These are phyloP conservation scores for Brachystomella parvula DNA, from an alignment of 1,140 invertebrate species.

Conservation along the genomic window DNA sequence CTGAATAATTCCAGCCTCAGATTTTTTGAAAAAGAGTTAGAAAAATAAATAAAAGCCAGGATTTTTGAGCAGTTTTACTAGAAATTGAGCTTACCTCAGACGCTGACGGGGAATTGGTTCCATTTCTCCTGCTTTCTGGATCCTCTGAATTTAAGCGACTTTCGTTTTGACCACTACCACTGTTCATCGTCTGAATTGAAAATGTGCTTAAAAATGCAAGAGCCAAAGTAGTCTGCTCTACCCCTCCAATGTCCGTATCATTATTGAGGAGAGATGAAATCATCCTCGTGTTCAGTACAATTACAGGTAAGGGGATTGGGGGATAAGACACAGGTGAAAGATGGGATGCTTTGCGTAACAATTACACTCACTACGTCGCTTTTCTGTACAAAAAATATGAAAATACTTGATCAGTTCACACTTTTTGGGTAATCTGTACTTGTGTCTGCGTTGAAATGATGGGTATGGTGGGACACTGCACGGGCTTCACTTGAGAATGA, in stretches of 20 bases:
- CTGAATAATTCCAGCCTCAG: too few species aligned
- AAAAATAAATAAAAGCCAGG: too few species aligned
- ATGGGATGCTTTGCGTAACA: too few species aligned
- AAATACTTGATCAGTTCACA: background rate
- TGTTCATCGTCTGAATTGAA: background rate
- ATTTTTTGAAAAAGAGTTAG: too few species aligned
- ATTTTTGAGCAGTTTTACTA: too few species aligned
- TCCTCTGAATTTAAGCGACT: background rate
- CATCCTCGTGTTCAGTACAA: background rate
- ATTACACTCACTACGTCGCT: background rate
- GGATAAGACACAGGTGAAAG: background rate
- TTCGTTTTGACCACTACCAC: background rate
- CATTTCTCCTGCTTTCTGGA: background rate
- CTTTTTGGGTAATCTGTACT: background rate
- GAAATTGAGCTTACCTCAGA: slow-evolving; percentile 6
- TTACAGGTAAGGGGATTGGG: background rate
- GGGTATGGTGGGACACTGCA: too few species aligned
- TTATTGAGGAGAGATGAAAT: slow-evolving; percentile 12
- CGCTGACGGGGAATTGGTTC: background rate
- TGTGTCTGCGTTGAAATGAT: too few species aligned
- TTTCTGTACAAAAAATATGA: too few species aligned
- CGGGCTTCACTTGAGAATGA: background rate
- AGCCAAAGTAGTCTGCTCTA: slow-evolving; percentile 13
- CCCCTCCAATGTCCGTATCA: slow-evolving; percentile 5
- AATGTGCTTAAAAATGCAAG: background rate